Evolutionary conservation across 1,140 invertebrate species (phyloP).

Genomic region (Ostrea denselamellosa): DNA sequence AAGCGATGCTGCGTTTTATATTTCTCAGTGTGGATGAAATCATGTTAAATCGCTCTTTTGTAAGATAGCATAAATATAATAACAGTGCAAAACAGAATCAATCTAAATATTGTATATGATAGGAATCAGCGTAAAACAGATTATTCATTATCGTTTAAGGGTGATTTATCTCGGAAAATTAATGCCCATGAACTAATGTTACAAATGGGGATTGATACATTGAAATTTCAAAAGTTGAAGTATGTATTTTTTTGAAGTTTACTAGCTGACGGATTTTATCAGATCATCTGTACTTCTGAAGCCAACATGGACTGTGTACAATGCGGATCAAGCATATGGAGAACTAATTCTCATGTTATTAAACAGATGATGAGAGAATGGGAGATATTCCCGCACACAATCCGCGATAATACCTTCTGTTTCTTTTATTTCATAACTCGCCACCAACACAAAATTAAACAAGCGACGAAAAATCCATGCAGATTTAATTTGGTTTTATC

Average conservation of each 20-base stretch:
- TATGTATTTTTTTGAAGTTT: neutral
- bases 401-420: slow-evolving; percentile 30
- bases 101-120: neutral
- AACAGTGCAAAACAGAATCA: neutral
- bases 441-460: slow-evolving; percentile 37
- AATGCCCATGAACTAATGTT: neutral
- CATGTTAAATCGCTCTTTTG: neutral
- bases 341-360: slow-evolving; percentile 7
- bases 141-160: neutral
- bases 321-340: neutral
- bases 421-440: slow-evolving; percentile 38
- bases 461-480: slow-evolving; percentile 25
- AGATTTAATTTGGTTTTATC: slow-evolving; percentile 25
- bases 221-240: neutral
- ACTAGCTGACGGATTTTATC: neutral
- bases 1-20: neutral
- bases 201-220: neutral
- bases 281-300: neutral
- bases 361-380: slow-evolving; percentile 38
- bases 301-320: neutral
- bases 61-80: slow-evolving; percentile 5
- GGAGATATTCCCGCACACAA: slow-evolving; percentile 25
- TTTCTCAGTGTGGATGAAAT: neutral
- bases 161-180: too few species aligned
- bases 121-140: neutral